phyloP scores from a whole-genome alignment of 2,797 vertebrate genomes.

The Acrossocheilus wenchowensis region DNA sequence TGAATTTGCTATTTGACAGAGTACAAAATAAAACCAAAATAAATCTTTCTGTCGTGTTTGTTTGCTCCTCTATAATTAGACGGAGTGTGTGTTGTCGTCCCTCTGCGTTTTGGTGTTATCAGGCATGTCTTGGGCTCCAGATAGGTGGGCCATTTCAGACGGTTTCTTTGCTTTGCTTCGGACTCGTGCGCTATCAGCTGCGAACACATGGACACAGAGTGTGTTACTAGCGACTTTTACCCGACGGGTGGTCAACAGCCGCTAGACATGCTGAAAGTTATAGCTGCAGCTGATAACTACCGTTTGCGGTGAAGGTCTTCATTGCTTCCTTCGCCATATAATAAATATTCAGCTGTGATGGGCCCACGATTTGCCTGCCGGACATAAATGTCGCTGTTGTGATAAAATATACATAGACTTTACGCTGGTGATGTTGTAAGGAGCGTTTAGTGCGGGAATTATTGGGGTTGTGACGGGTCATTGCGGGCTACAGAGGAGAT shows the following conservation, averaged over 20 bases:
- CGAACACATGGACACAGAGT: constrained; percentile 56
- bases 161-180: neutral
- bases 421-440: neutral
- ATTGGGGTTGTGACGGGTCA: constrained; percentile 30
- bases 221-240: neutral
- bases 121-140: constrained; percentile 20
- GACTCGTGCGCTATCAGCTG: constrained; percentile 52
- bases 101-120: constrained; percentile 21
- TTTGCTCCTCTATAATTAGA: constrained; percentile 27
- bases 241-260: constrained; percentile 39
- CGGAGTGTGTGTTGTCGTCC: neutral
- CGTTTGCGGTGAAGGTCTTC: constrained; percentile 38
- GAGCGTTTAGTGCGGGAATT: constrained; percentile 27
- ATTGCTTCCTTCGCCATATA: neutral
- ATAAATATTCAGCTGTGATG: constrained; percentile 31
- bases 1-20: neutral
- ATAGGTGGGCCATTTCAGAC: neutral
- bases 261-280: constrained; percentile 50
- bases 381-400: constrained; percentile 14
- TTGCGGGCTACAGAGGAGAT: neutral
- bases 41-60: neutral
- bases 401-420: constrained; percentile 31
- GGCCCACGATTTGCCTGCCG: neutral
- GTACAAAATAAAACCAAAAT: neutral
- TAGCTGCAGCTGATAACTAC: constrained; percentile 30